Percentiles rank a stretch among this genome's conserved stretches.
phyloP scores from a whole-genome alignment of 2,888 invertebrate species.

The Lysandra coridon region DNA sequence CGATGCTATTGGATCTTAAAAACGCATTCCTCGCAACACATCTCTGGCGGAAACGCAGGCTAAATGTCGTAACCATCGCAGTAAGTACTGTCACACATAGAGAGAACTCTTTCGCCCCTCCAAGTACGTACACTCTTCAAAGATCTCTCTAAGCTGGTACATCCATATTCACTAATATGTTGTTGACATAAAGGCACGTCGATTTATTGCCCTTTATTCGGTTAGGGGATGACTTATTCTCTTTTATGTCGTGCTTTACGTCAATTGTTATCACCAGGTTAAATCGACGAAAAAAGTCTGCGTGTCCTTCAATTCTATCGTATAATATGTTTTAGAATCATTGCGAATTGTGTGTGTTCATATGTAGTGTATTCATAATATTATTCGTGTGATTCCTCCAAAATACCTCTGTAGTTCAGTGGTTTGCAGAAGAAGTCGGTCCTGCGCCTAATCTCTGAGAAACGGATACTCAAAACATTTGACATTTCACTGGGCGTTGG shows the following conservation, averaged over 20 bases:
- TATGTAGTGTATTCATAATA: too few relatives aligned
- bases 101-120: too few relatives aligned
- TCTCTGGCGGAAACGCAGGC: too few relatives aligned
- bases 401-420: too few relatives aligned
- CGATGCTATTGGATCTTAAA: too few relatives aligned
- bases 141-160: constrained; percentile 51
- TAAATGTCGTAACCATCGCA: too few relatives aligned
- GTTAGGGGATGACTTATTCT: constrained; percentile 69
- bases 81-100: too few relatives aligned
- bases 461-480: background rate
- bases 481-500: constrained; percentile 36
- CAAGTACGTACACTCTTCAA: background rate
- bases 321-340: too few relatives aligned
- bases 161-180: constrained; percentile 66
- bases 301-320: background rate
- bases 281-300: constrained; percentile 9
- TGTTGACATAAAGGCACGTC: constrained; percentile 74
- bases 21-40: too few relatives aligned
- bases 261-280: constrained; percentile 4
- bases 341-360: background rate
- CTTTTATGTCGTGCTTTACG: constrained; percentile 55
- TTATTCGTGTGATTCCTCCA: too few relatives aligned
- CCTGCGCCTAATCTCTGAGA: background rate
- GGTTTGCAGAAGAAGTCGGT: too few relatives aligned
- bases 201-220: constrained; percentile 73